Base-by-base conservation (phyloP, 2,888 invertebrate genomes). In the Drosophila peninsularis region DNA sequence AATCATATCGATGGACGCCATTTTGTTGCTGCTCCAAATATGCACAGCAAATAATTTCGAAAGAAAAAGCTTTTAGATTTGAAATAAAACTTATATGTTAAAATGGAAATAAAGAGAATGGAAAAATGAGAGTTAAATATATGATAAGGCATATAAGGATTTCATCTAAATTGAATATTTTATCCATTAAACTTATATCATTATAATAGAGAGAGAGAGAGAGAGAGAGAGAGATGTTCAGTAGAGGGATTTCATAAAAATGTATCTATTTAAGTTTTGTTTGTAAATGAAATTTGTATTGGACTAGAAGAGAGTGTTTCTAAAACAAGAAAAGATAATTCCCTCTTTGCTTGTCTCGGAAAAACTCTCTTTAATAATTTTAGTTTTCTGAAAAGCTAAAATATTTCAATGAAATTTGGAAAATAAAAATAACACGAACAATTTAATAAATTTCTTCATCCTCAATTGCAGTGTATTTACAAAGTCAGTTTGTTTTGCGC, bases 1-100 rank as follows among this genome's bases (percentile, higher is more conserved):
- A 71, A 63, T 17, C 37, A 42, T 66, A 80, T 79, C 69, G 77
- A 85, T 58, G 78, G 64, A 44, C 65, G 87, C 88, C 88, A 83
- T 88, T 88, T 83, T 83, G 83, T 55, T 69, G 27, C 21, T 36
- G 64, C 61, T 45, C 57, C 58, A 57, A 76, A 61, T 37, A 27
- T 64, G 19, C 56, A 56, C 56, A 36, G 55, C 17, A 44, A 24
- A 36, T 17, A n/a, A 44, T 36, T 27, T 41, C 19, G 13, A 19
- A 5, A 4, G 17, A 3, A 32, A 47, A 49, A 27, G 14, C 1
- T 42, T 19, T 42, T 5, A 21, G 10, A 10, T 19, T 11, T 11
- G 13, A 41, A 41, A 21, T 14, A 21, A 42, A 21, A 6, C 6
- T 5, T 13, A 42, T 11, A 19, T 44, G 7, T n/a, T 45, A 9